Conservation (phyloP, 2,888 invertebrate genomes). For the Leptinotarsa tumamoca region DNA sequence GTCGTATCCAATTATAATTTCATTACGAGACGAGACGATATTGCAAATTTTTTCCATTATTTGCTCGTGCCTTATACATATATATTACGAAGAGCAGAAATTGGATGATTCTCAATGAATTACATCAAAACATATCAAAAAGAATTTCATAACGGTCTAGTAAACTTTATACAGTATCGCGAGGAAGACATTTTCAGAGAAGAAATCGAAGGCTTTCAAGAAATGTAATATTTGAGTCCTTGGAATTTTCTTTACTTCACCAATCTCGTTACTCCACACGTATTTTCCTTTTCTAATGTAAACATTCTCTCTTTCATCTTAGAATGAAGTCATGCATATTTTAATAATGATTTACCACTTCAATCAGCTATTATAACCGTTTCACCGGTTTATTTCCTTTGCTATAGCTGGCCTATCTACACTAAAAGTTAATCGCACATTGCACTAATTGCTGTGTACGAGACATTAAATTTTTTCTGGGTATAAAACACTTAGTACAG, state of each 20-base stretch:
- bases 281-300: not conserved
- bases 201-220: not conserved
- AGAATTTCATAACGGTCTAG: not conserved
- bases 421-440: too few species aligned
- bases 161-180: not conserved
- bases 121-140: conserved; percentile 1
- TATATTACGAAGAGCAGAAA: not conserved
- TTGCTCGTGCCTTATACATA: not conserved
- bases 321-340: not conserved
- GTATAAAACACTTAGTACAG: too few species aligned
- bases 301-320: not conserved
- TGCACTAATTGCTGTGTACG: too few species aligned
- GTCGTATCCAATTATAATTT: conserved; percentile 4
- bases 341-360: not conserved
- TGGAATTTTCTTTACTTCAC: not conserved
- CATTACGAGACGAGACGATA: not conserved
- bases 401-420: too few species aligned
- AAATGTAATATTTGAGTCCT: not conserved
- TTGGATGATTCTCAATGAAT: not conserved
- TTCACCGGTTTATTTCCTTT: too few species aligned
- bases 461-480: too few species aligned
- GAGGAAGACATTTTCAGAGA: not conserved
- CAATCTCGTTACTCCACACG: not conserved
- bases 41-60: conserved; percentile 1
- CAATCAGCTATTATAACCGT: too few species aligned